Conservation (phyloP, 2,888 invertebrate species). For the Craniophora ligustri region DNA sequence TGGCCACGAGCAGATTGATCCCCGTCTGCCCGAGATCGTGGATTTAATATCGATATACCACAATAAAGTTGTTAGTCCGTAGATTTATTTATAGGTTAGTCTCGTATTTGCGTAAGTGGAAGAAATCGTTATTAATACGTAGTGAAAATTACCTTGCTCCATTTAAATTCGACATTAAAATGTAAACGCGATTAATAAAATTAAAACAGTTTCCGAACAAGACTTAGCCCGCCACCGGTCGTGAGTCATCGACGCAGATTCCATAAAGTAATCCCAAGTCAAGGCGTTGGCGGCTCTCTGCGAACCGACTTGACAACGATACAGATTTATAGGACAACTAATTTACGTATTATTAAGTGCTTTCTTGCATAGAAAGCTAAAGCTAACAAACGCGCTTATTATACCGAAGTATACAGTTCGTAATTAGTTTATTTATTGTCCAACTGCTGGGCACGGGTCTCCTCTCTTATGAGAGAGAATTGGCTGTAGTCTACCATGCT, state of each 20-base stretch:
- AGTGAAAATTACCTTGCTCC: too few species aligned
- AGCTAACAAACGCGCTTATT: constrained; percentile 1
- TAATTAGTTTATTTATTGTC: too few species aligned
- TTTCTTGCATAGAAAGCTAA: constrained; percentile 19
- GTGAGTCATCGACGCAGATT: constrained; percentile 49
- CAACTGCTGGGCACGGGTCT: too few species aligned
- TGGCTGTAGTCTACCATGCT: too few species aligned
- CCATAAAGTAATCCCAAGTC: constrained; percentile 51
- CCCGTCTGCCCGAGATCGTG: too few species aligned
- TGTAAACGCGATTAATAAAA: constrained; percentile 15
- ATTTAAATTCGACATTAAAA: constrained; percentile 9
- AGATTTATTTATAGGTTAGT: too few species aligned
- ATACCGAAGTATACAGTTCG: constrained; percentile 10
- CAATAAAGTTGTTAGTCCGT: too few species aligned
- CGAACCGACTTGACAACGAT: constrained; percentile 54
- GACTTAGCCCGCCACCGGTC: constrained; percentile 38
- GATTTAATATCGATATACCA: too few species aligned
- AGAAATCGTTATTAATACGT: too few species aligned
- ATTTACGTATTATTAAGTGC: constrained; percentile 52
- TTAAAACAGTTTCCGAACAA: constrained; percentile 16
- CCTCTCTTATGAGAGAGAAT: too few species aligned
- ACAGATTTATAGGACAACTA: constrained; percentile 61
- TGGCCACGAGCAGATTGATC: too few species aligned
- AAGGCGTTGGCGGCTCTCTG: constrained; percentile 38
- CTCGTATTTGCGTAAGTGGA: too few species aligned